Evolutionary conservation across 2,888 invertebrate species (phyloP).

Genomic region (Leptinotarsa rubiginosa): DNA sequence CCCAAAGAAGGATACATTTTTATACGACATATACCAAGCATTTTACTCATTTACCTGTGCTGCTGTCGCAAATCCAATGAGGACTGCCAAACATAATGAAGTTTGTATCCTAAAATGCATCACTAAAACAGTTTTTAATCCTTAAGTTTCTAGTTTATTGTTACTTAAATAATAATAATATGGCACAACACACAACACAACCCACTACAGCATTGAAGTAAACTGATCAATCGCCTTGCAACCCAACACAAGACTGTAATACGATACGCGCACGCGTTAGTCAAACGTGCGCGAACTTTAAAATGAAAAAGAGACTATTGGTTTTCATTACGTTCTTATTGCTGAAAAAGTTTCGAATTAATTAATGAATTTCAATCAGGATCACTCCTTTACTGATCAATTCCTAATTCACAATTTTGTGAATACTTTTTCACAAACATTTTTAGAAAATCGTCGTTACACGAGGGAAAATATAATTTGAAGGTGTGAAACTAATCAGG

Average conservation of each 20-base stretch:
- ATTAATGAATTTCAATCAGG: too few species aligned
- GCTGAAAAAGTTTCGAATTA: too few species aligned
- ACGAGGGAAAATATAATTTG: too few species aligned
- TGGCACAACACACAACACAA: slow-evolving; percentile 63
- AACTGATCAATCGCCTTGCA: slow-evolving; percentile 61
- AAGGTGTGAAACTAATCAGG: too few species aligned
- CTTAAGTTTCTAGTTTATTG: slow-evolving; percentile 59
- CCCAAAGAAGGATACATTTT: slow-evolving; percentile 27
- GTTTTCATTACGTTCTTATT: too few species aligned
- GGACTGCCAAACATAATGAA: slow-evolving; percentile 79
- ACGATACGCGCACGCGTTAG: neutral
- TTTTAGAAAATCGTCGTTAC: too few species aligned
- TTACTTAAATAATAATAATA: slow-evolving; percentile 60
- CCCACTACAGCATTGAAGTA: slow-evolving; percentile 62
- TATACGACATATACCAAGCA: slow-evolving; percentile 22
- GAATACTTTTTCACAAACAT: too few species aligned
- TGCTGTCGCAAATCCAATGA: slow-evolving; percentile 80
- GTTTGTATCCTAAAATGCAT: slow-evolving; percentile 84
- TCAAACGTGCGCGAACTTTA: slow-evolving; percentile 1
- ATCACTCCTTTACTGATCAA: too few species aligned
- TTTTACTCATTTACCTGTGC: slow-evolving; percentile 71
- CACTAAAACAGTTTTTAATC: slow-evolving; percentile 68
- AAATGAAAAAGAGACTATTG: neutral
- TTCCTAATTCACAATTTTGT: too few species aligned
- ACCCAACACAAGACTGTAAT: slow-evolving; percentile 9